These are phyloP conservation scores for Jaculus jaculus DNA, from an alignment of 2,113 vertebrate species.

Conservation along the genomic window DNA sequence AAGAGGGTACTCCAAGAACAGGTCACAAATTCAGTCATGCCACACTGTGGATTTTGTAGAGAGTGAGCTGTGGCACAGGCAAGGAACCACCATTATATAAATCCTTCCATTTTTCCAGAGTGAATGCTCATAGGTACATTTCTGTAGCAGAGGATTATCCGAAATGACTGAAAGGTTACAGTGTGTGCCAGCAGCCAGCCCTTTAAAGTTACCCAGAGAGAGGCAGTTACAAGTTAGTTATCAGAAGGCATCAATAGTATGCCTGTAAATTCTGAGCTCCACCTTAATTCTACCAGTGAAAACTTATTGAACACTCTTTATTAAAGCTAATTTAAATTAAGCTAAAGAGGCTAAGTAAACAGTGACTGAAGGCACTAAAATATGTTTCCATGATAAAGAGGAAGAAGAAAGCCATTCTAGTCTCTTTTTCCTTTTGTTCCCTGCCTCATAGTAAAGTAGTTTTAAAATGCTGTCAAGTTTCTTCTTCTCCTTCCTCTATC, in stretches of 20 bases:
- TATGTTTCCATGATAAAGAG: slow-evolving; percentile 1
- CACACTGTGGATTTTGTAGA: not conserved
- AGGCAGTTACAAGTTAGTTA: not conserved
- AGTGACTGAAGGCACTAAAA: not conserved
- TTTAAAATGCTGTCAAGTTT: not conserved
- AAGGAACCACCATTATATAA: not conserved
- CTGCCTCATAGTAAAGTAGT: not conserved
- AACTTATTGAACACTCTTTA: not conserved
- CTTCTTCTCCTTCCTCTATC: not conserved
- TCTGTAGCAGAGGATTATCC: not conserved
- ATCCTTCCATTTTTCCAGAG: not conserved
- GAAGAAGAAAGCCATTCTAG: not conserved
- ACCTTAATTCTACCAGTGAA: not conserved
- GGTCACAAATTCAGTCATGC: not conserved
- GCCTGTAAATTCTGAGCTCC: not conserved
- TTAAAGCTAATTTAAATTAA: slow-evolving; percentile 2
- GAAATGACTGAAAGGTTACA: not conserved
- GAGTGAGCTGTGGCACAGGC: not conserved
- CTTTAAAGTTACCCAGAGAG: slow-evolving; percentile 1
- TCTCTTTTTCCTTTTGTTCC: not conserved
- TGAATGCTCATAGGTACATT: not conserved
- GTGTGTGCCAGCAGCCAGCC: not conserved
- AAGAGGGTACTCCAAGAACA: not conserved
- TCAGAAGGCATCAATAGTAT: not conserved
- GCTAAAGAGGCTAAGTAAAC: not conserved